A percentile compares a stretch with the other conserved stretches of the same genome.
phyloP scores from a whole-genome alignment of 2,113 vertebrate species.

The Ochotona princeps region DNA sequence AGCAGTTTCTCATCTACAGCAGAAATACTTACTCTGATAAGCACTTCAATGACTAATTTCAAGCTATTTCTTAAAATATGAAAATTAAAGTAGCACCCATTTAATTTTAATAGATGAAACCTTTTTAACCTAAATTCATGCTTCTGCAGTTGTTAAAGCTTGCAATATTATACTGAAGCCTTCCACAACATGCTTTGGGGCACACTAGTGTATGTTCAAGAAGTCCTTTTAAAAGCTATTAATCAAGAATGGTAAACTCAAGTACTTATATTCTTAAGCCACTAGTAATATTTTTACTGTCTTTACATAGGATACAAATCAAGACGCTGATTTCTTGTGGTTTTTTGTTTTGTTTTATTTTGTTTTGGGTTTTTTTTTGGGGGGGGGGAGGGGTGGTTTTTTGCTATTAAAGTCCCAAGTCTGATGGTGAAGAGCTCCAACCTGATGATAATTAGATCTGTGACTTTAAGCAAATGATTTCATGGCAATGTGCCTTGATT shows the following conservation, averaged over 20 bases:
- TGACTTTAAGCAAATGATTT: slow-evolving; percentile 68
- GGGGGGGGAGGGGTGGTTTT: background rate
- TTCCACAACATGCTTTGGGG: background rate
- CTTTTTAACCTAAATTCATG: background rate
- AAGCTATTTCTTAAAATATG: background rate
- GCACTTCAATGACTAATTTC: background rate
- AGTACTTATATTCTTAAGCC: slow-evolving; percentile 32
- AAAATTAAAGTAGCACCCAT: slow-evolving; percentile 7
- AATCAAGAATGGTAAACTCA: background rate
- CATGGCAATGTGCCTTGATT: slow-evolving; percentile 65
- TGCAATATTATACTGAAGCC: background rate
- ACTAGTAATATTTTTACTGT: slow-evolving; percentile 59
- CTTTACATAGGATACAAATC: slow-evolving; percentile 63
- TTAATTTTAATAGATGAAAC: background rate
- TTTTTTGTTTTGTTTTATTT: no score
- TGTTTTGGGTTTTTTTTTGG: no score
- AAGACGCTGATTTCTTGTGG: slow-evolving; percentile 66
- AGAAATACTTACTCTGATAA: slow-evolving; percentile 3
- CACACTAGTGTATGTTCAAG: background rate
- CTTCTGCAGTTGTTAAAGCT: background rate
- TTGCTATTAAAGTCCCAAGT: slow-evolving; percentile 59
- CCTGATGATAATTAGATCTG: slow-evolving; percentile 66
- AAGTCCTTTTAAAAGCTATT: background rate
- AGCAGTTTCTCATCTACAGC: slow-evolving; percentile 5
- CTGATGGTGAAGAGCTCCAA: slow-evolving; percentile 68